phyloP scores from a whole-genome alignment of 2,888 invertebrate species.

The Esperia sulphurella region DNA sequence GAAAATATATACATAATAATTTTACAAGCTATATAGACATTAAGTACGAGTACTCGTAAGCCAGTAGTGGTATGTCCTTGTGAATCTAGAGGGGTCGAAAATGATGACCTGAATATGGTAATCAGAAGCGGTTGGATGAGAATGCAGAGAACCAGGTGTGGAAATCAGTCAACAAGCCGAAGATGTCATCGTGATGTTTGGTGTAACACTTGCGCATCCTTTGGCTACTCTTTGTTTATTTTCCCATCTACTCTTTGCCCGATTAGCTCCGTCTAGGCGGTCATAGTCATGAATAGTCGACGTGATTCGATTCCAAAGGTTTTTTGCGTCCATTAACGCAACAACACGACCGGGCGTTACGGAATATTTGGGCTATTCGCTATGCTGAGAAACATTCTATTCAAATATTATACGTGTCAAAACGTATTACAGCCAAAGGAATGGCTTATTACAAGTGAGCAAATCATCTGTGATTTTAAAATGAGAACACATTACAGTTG shows the following conservation, averaged over 20 bases:
- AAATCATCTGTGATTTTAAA: too few species aligned
- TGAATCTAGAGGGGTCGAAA: too few species aligned
- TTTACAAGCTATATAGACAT: too few species aligned
- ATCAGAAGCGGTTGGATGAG: too few species aligned
- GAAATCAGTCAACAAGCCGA: too few species aligned
- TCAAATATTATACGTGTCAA: slow-evolving; percentile 4
- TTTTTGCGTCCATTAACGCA: slow-evolving; percentile 21
- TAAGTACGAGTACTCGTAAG: too few species aligned
- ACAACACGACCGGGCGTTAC: slow-evolving; percentile 5
- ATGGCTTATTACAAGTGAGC: not conserved
- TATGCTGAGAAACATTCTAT: not conserved
- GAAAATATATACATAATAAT: too few species aligned
- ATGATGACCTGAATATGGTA: too few species aligned
- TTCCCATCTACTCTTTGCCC: slow-evolving; percentile 7
- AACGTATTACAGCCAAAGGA: not conserved
- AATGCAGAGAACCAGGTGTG: too few species aligned
- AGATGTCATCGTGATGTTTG: too few species aligned
- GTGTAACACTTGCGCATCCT: not conserved
- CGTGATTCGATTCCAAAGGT: slow-evolving; percentile 24
- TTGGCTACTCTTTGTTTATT: not conserved
- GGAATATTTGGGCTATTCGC: slow-evolving; percentile 3
- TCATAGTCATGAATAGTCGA: slow-evolving; percentile 18
- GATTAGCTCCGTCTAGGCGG: slow-evolving; percentile 6
- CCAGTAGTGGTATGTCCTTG: too few species aligned
- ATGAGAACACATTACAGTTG: too few species aligned